These are phyloP conservation scores for Eucidaris tribuloides DNA, from an alignment of 35 echinoderm and acorn worm genomes.

Conservation along the genomic window DNA sequence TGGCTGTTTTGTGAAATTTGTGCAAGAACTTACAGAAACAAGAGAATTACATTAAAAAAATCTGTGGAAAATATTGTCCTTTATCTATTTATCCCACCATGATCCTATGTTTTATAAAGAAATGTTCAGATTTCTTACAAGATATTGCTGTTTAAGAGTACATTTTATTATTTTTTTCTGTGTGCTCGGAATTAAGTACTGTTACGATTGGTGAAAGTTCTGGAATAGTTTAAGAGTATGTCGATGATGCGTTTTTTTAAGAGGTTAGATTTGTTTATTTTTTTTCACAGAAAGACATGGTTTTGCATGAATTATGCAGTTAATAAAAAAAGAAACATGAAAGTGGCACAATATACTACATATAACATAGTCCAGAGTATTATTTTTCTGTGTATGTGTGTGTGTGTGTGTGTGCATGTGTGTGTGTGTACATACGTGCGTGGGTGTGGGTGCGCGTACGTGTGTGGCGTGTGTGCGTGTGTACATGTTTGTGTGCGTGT, in stretches of 20 bases:
- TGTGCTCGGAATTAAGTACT: neutral
- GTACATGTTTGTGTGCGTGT: too few relatives aligned
- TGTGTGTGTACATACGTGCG: too few relatives aligned
- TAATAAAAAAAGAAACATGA: too few relatives aligned
- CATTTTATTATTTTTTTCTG: neutral
- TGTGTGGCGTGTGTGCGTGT: too few relatives aligned
- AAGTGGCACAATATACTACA: too few relatives aligned
- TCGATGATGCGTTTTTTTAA: neutral
- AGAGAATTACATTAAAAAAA: neutral
- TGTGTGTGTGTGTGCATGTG: too few relatives aligned
- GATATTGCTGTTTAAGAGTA: neutral
- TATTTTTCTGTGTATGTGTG: too few relatives aligned
- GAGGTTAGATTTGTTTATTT: conserved; percentile 15
- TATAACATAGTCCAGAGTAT: too few relatives aligned
- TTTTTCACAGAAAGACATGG: neutral
- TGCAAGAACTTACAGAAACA: conserved; percentile 8
- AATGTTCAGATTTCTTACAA: conserved; percentile 10
- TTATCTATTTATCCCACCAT: conserved; percentile 36
- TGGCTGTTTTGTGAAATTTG: too few relatives aligned
- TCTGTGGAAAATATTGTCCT: conserved; percentile 36
- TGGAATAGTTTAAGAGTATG: neutral
- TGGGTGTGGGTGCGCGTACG: too few relatives aligned
- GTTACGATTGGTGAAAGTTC: neutral
- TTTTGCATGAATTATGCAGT: too few relatives aligned
- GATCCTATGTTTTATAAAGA: neutral